These are phyloP conservation scores for Microctonus brassicae DNA, from an alignment of 2,888 invertebrate genomes.

Conservation along the genomic window DNA sequence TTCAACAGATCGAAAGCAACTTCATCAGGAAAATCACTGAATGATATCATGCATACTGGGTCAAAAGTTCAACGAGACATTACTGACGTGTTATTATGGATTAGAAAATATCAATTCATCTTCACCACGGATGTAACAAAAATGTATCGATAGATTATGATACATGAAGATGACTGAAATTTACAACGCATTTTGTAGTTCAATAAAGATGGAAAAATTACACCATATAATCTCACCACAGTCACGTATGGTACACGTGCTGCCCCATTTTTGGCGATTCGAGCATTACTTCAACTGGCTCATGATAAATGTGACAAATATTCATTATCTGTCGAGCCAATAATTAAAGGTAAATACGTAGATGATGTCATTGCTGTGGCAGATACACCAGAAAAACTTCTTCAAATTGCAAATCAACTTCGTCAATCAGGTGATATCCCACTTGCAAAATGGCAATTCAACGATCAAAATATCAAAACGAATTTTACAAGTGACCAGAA, in stretches of 20 bases:
- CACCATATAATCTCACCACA: neutral
- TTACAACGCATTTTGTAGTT: neutral
- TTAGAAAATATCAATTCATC: neutral
- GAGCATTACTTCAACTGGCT: neutral
- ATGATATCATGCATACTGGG: neutral
- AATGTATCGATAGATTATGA: neutral
- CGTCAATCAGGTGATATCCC: slow-evolving; percentile 39
- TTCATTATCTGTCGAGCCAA: slow-evolving; percentile 18
- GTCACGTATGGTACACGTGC: neutral
- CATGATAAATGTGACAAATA: neutral
- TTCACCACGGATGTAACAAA: neutral
- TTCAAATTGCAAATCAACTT: neutral
- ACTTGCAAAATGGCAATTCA: slow-evolving; percentile 20
- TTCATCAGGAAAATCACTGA: neutral
- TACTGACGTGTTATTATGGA: neutral
- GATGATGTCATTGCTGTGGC: slow-evolving; percentile 35
- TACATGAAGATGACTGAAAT: neutral
- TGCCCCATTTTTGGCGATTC: neutral
- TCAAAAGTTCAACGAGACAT: neutral
- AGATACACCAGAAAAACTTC: neutral
- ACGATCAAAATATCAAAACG: neutral
- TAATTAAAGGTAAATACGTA: neutral
- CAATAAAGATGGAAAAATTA: neutral
- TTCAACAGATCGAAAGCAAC: neutral
- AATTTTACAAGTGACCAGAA: no score